Conservation (phyloP, 2,888 invertebrate species). For the Lasioglossum malachurum region DNA sequence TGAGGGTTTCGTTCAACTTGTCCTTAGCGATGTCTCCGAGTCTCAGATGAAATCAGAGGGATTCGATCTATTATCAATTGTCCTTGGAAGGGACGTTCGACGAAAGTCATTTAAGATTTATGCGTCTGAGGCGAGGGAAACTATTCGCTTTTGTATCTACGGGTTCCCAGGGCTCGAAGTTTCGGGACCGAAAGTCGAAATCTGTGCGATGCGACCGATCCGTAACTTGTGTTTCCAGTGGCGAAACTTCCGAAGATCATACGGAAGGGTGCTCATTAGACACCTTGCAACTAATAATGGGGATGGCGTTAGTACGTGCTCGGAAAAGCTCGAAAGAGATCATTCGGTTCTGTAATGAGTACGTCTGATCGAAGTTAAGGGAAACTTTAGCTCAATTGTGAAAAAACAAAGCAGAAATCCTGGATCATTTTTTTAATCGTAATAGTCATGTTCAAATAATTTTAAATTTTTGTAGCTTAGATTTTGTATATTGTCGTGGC, state of each 20-base stretch:
- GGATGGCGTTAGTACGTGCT: background rate
- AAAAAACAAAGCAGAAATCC: background rate
- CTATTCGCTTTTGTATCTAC: conserved; percentile 40
- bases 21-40: conserved; percentile 33
- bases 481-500: background rate
- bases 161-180: conserved; percentile 39
- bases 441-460: background rate
- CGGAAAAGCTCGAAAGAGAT: background rate
- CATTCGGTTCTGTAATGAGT: background rate
- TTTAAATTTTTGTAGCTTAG: too few species aligned
- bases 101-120: conserved; percentile 56
- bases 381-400: background rate
- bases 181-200: conserved; percentile 40
- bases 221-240: conserved; percentile 39
- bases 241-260: conserved; percentile 47
- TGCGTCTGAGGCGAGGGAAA: conserved; percentile 27
- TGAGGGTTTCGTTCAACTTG: conserved; percentile 50
- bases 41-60: conserved; percentile 26
- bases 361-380: background rate
- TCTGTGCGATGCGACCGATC: conserved; percentile 39
- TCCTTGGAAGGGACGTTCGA: conserved; percentile 48
- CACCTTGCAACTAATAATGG: conserved; percentile 20
- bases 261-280: conserved; percentile 41
- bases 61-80: conserved; percentile 62
- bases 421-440: background rate